Base-by-base conservation (phyloP, 2,113 vertebrate genomes). In the Xenopus borealis region DNA sequence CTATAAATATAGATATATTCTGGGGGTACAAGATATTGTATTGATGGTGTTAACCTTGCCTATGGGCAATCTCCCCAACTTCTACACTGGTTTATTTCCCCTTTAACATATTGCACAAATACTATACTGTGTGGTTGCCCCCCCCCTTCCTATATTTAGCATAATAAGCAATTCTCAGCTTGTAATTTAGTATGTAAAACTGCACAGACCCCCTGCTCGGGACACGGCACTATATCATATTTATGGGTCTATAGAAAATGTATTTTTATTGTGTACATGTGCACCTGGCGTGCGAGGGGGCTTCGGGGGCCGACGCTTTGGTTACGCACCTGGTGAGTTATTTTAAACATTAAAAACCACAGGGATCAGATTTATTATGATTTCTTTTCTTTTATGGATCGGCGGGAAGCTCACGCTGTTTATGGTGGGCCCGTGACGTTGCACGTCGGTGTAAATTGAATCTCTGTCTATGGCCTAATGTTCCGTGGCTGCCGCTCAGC, bases 251-350 rank as follows among this genome's bases (percentile, higher is more conserved):
- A 50, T 47, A 58, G n/a, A 65, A 50, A 65, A 17, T 62, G 33
- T 40, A 47, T 46, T 66, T 57, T 57, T 69, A 57, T 75, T 75
- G 66, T 75, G 61, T 75, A 62, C 58, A 52, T 16, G 19, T 18
- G 40, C 72, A 75, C 72, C 65, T 75, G 66, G 57, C 52, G 72
- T 45, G 63, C 20, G 55, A 67, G 64, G 40, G 7, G 46, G 33
- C 17, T 2, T 1, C 33, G 33, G 12, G 30, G 23, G 12, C 17
- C 62, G 44, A 46, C 55, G 59, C 11, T 19, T 40, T 18, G 44
- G 30, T n/a, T 20, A 18, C 19, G n/a, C 55, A 61, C 72, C 64
- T 68, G 72, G 33, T 9, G 6, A 40, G 33, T 40, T 40, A 40
- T 40, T 40, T 40, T 40, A 40, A 40, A 40, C 33, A 40, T 40